Percentiles rank a stretch among this genome's conserved stretches.
These are phyloP conservation scores for Takifugu ocellatus DNA, from an alignment of 2,797 vertebrate genomes.

Conservation along the genomic window DNA sequence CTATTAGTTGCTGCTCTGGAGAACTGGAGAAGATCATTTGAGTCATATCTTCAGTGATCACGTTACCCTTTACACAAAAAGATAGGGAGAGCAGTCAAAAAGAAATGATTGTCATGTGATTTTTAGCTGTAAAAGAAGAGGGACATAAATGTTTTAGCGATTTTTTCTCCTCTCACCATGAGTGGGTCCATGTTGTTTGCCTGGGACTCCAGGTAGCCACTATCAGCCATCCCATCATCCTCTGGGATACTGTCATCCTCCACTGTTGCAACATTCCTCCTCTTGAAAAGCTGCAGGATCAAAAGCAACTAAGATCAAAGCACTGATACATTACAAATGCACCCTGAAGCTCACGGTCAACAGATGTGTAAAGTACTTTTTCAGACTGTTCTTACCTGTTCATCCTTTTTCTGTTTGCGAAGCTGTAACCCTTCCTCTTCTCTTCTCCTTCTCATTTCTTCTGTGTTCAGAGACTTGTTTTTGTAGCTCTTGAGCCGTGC, in stretches of 20 bases:
- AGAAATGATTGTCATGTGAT: background rate
- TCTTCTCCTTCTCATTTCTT: conserved; percentile 95
- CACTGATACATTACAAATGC: background rate
- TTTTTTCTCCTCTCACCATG: conserved; percentile 70
- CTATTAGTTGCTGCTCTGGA: conserved; percentile 94
- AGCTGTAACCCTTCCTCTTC: conserved; percentile 97
- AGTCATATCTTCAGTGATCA: conserved; percentile 95
- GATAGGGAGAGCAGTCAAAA: conserved; percentile 2
- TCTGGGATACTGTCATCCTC: conserved; percentile 84
- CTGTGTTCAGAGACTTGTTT: conserved; percentile 97
- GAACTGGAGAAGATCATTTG: conserved; percentile 97
- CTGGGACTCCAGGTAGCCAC: conserved; percentile 92
- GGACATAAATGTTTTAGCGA: background rate
- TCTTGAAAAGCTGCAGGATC: conserved; percentile 86
- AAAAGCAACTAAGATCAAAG: background rate
- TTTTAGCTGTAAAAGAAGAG: background rate
- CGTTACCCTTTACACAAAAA: conserved; percentile 77
- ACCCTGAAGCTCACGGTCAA: too few species aligned
- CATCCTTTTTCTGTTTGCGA: conserved; percentile 95
- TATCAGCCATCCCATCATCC: conserved; percentile 95
- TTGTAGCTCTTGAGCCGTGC: conserved; percentile 98
- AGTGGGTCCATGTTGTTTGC: conserved; percentile 95
- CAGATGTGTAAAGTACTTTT: too few species aligned
- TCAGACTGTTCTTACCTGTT: conserved; percentile 78
- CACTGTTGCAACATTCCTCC: conserved; percentile 94